phyloP scores from a whole-genome alignment of 23 tunicate genomes.

The Styela plicata region DNA sequence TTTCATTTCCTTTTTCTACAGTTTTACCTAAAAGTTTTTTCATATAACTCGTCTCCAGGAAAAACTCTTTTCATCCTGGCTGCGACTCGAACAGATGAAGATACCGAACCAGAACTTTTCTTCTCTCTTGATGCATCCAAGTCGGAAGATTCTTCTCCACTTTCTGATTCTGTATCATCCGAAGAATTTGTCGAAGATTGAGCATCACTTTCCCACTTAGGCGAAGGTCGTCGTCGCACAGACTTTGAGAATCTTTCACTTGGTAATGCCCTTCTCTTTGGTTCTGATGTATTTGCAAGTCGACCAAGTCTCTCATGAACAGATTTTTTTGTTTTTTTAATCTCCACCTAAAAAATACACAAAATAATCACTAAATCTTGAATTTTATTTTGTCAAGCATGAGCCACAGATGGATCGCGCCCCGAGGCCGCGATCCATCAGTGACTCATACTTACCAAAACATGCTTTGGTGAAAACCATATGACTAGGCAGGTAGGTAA shows the following conservation, averaged over 20 bases:
- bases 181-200: neutral
- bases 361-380: no score
- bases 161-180: neutral
- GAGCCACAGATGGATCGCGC: no score
- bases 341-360: neutral
- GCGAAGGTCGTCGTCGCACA: neutral
- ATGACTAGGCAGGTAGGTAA: no score
- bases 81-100: neutral
- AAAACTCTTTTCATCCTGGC: neutral
- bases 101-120: neutral
- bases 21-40: neutral
- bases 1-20: neutral
- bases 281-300: neutral
- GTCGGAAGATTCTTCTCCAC: neutral
- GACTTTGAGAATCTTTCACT: neutral
- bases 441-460: no score
- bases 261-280: neutral
- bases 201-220: neutral
- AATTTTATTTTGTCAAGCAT: no score
- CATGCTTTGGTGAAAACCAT: no score
- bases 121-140: neutral
- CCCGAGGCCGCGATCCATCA: no score
- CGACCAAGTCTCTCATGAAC: constrained; percentile 5
- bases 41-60: neutral
- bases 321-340: neutral